Base-by-base conservation (phyloP, 2,888 invertebrate species). In the Drosophila subquinaria region DNA sequence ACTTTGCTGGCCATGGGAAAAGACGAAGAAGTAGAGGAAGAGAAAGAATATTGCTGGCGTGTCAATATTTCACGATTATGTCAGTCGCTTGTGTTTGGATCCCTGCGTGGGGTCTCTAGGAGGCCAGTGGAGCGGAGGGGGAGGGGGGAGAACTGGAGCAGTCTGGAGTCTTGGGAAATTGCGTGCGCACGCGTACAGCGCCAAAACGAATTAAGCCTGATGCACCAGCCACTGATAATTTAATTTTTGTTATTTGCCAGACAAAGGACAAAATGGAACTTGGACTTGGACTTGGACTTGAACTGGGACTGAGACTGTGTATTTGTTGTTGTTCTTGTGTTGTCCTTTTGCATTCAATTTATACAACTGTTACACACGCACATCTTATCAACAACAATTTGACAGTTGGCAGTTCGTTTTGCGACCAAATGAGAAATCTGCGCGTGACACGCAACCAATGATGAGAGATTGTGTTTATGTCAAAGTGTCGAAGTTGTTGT, bases 111-210 rank as follows among this genome's bases (percentile, higher is more conserved):
- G 82, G 77, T 70, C 73, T 70, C 73, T 52, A 42, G 33, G 1
- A 0, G 40, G 38, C 13, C 4, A n/a, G 33, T 10, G 47, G 45
- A 36, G 3, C 10, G 15, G 15, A 38, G n/a, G 20, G 9, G 11
- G 17, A 5, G 2, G 4, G 53, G 47, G 36, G n/a, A n/a, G 20
- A 40, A 30, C 42, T 48, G 35, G 68, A 59, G 61, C 45, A 57
- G 17, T 61, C 47, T 27, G 15, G 36, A 53, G 17, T 61, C 50
- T 27, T 17, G 36, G 50, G 69, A 80, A 77, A 62, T 79, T 90
- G 91, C 91, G 91, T 90, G 91, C 92, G 92, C 91, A 90, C 92
- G 90, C 91, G 91, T 90, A 85, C 72, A 89, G 90, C 91, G 87
- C 92, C 91, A 91, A 84, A 91, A 90, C 92, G 87, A 91, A 91